These are phyloP conservation scores for Hippocampus guttulatus DNA, from an alignment of 2,113 vertebrate genomes.

Conservation along the genomic window DNA sequence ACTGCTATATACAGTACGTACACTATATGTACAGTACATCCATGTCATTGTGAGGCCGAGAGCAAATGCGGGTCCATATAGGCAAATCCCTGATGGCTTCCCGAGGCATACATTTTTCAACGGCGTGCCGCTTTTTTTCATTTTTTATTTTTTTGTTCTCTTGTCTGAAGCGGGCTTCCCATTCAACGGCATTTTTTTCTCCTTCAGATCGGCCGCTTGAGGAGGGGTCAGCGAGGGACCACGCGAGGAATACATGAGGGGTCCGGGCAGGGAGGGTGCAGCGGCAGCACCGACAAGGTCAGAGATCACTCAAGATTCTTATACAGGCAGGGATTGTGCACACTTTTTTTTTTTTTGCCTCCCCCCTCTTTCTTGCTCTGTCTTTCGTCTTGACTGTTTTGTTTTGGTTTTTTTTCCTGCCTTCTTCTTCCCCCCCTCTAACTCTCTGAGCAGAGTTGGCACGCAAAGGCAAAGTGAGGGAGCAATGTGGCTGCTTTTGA, in stretches of 20 bases:
- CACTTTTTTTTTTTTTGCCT: conserved; percentile 7
- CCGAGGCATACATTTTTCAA: conserved; percentile 53
- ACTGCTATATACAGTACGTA: conserved; percentile 27
- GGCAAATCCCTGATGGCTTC: conserved; percentile 53
- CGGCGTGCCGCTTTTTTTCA: conserved; percentile 10
- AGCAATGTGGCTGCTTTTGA: conserved; percentile 60
- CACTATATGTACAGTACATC: conserved; percentile 54
- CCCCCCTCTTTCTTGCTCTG: not conserved
- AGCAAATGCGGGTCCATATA: conserved; percentile 58
- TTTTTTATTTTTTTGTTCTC: conserved; percentile 54
- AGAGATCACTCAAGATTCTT: conserved; percentile 32
- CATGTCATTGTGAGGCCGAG: conserved; percentile 53
- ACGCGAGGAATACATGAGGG: conserved; percentile 73
- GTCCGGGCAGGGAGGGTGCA: conserved; percentile 60
- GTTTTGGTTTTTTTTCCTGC: not conserved
- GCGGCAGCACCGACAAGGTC: conserved; percentile 49
- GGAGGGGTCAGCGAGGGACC: conserved; percentile 46
- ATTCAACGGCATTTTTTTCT: conserved; percentile 51
- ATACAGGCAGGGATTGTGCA: conserved; percentile 44
- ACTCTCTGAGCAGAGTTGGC: conserved; percentile 36
- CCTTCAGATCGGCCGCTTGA: conserved; percentile 52
- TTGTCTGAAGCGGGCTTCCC: conserved; percentile 53
- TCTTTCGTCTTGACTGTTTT: conserved; percentile 12
- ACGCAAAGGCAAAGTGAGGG: conserved; percentile 38
- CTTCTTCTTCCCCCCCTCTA: not conserved